These are phyloP conservation scores for Drosophila siamana DNA, from an alignment of 2,888 invertebrate species.

Conservation along the genomic window DNA sequence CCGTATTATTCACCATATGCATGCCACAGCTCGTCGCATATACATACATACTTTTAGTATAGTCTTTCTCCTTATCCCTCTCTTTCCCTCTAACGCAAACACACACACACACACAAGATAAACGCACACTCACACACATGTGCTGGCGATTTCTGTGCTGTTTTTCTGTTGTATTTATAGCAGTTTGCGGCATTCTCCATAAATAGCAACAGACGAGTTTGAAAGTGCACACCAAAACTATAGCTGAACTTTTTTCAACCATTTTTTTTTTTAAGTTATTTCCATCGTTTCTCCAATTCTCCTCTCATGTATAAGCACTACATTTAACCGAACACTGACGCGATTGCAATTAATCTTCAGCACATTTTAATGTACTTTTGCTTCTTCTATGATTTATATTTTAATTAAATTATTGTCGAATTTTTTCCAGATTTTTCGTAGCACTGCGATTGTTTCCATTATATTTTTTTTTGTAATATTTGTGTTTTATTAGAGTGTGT, in stretches of 20 bases:
- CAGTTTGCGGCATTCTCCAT: constrained; percentile 74
- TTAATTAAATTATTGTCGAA: not conserved
- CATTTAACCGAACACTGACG: constrained; percentile 40
- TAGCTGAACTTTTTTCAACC: constrained; percentile 24
- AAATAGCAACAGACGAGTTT: constrained; percentile 72
- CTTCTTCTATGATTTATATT: not conserved
- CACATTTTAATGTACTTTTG: not conserved
- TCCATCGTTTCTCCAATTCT: constrained; percentile 11
- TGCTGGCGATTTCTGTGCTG: constrained; percentile 40
- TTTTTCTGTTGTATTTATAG: constrained; percentile 57
- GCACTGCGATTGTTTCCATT: constrained; percentile 9
- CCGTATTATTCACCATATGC: constrained; percentile 55
- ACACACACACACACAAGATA: constrained; percentile 28
- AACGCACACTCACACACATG: constrained; percentile 25
- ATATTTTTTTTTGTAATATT: constrained; percentile 22
- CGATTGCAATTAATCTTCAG: constrained; percentile 22
- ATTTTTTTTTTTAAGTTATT: constrained; percentile 32
- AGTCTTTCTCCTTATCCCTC: constrained; percentile 1
- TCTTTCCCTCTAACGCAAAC: not conserved
- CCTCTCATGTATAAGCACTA: constrained; percentile 7
- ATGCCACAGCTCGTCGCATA: constrained; percentile 34
- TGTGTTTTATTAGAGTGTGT: not conserved
- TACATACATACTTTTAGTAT: constrained; percentile 19
- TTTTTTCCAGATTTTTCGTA: constrained; percentile 7
- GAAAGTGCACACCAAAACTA: constrained; percentile 44